These are phyloP conservation scores for Archocentrus centrarchus DNA, from an alignment of 2,113 vertebrate species.

Conservation along the genomic window DNA sequence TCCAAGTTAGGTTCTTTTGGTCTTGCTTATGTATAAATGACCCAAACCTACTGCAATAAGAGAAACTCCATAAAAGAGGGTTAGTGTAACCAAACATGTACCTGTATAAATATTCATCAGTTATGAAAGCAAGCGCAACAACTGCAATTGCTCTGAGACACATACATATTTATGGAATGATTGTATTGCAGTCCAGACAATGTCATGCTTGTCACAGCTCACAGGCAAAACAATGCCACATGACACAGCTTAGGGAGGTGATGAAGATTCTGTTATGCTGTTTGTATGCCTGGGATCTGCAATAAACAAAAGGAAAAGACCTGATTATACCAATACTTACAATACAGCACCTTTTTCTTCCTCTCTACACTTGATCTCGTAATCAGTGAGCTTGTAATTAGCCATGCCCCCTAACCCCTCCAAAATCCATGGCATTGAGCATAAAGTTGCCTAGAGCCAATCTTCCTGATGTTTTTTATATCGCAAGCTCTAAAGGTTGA, in stretches of 20 bases:
- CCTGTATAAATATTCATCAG: slow-evolving; percentile 67
- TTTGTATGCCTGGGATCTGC: slow-evolving; percentile 60
- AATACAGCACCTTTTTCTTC: slow-evolving; percentile 43
- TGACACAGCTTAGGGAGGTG: slow-evolving; percentile 69
- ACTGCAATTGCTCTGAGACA: slow-evolving; percentile 65
- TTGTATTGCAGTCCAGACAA: slow-evolving; percentile 61
- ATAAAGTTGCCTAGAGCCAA: slow-evolving; percentile 25
- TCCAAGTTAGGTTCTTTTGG: background rate
- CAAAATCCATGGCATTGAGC: slow-evolving; percentile 47
- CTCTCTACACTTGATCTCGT: slow-evolving; percentile 58
- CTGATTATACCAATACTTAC: slow-evolving; percentile 39
- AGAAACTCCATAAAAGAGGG: slow-evolving; percentile 2
- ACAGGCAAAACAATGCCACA: slow-evolving; percentile 71
- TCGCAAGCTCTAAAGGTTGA: slow-evolving; percentile 27
- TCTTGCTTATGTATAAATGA: background rate
- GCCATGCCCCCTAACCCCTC: slow-evolving; percentile 46
- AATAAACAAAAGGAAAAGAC: slow-evolving; percentile 46
- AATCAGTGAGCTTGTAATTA: slow-evolving; percentile 66
- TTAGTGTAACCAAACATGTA: slow-evolving; percentile 24
- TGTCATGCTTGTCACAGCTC: slow-evolving; percentile 69
- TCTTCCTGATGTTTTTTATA: slow-evolving; percentile 20
- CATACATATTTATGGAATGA: slow-evolving; percentile 71
- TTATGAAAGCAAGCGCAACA: slow-evolving; percentile 58
- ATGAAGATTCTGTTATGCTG: slow-evolving; percentile 62
- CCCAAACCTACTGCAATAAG: background rate